Evolutionary conservation across 2,888 invertebrate genomes (phyloP), one percentile per base, ranked within the genome.

Genomic region (Hypselothyrea guttata): DNA sequence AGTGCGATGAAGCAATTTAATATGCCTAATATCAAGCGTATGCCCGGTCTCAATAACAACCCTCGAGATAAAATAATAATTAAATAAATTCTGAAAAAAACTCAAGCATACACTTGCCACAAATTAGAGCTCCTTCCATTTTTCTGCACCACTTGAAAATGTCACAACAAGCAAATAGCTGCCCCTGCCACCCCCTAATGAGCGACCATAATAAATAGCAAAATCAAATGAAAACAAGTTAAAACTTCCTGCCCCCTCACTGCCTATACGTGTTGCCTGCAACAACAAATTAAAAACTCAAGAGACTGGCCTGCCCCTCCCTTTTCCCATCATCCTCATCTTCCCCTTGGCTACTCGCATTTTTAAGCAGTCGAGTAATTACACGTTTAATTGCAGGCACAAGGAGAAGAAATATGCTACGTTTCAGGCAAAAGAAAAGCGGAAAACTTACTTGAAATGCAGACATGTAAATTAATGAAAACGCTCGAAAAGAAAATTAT

Each of bases 381-480:
- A 88, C 88, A 87, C 87, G 84, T 89, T 88, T 88, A 88, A 88
- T 89, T 87, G 88, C 86, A 86, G 77, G 48, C 60, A 51, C 42
- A 57, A 52, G 42, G 70, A 77, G 71, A 79, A 81, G n/a, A n/a
- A 84, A 74, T 79, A 83, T 84, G 73, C 75, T 69, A 57, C 47
- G 13, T 52, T 30, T 33, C 37, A 48, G 7, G 13, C 1, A 7
- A 27, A 37, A 44, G 37, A 45, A 35, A 15, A 38, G 27, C n/a
- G 51, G 70, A 72, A 71, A 82, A 84, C 61, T 54, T 69, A 69
- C 75, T 84, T 76, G 71, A 82, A 78, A 82, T 75, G 66, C 83
- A 78, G 82, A 71, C 78, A 76, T 71, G 71, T 67, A 69, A 74
- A 78, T 74, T 72, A 82, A 75, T 73, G 67, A 11, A n/a, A 69